These are phyloP conservation scores for Ranitomeya imitator DNA, from an alignment of 2,113 vertebrate genomes.

Conservation along the genomic window DNA sequence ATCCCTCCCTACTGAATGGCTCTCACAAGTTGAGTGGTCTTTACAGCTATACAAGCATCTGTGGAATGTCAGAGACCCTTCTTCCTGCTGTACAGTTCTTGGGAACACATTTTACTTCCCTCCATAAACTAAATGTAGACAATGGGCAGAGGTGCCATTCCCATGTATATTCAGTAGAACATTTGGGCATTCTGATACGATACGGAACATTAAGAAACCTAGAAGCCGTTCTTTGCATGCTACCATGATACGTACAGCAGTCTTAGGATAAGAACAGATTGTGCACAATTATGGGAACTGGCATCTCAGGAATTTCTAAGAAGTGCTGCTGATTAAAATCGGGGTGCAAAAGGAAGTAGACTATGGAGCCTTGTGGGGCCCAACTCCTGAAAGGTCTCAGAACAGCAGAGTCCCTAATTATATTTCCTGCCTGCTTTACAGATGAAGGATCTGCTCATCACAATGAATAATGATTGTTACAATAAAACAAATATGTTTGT, in stretches of 20 bases:
- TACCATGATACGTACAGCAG: neutral
- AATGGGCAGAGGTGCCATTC: neutral
- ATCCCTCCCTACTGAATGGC: neutral
- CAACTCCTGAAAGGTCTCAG: neutral
- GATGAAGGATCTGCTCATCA: neutral
- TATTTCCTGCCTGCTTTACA: neutral
- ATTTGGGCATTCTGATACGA: neutral
- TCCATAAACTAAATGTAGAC: neutral
- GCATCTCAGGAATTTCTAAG: neutral
- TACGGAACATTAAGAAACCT: neutral
- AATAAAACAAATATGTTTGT: neutral
- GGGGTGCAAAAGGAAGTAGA: neutral
- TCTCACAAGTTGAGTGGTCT: neutral
- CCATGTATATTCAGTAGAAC: neutral
- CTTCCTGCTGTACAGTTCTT: constrained; percentile 24
- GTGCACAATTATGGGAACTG: neutral
- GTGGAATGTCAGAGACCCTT: constrained; percentile 36
- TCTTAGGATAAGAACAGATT: neutral
- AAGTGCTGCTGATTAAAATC: neutral
- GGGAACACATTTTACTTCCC: constrained; percentile 18
- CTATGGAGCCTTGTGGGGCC: neutral
- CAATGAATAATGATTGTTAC: neutral
- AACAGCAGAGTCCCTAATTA: neutral
- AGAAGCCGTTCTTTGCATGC: neutral
- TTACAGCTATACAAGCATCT: constrained; percentile 35